Evolutionary conservation across 2,797 vertebrate species (phyloP), one percentile per base, ranked within the genome.

Genomic region (Semaprochilodus insignis): DNA sequence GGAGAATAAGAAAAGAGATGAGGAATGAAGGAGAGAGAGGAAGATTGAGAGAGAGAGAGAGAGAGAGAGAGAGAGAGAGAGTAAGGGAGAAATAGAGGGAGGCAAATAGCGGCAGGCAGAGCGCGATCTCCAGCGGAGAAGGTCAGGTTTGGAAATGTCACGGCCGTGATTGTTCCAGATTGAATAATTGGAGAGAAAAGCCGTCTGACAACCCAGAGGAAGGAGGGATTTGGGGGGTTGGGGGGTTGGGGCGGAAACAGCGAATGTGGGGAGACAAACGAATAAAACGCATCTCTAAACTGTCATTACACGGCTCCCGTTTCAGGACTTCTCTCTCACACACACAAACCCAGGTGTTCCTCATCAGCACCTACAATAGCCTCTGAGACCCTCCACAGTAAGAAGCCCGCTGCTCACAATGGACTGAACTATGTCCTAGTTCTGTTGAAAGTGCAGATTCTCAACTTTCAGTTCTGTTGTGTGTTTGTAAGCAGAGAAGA

Each of bases 111-210:
- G 87, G 83, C 84, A 76, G 71, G 81, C 85, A 80, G 83, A 87
- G 88, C 79, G 74, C 78, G 73, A 78, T 73, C 88, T 88, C 91
- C 89, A 88, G 89, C 91, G 75, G 91, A 95, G 92, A 95, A 95
- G 95, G 94, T 95, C 94, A 95, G 91, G 91, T 91, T 93, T 90
- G 86, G 87, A 95, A 95, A 95, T 95, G 95, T 95, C 94, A 95
- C 91, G 74, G 90, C 82, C 90, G 88, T 93, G 93, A 95, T 93
- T 94, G 92, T 94, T 93, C 92, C 93, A 93, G 93, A 93, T 91
- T 90, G 93, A 90, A 93, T 94, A 94, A 95, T 94, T 95, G 92
- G 91, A 94, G 90, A 91, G 87, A 87, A 88, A 91, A 93, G 83
- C 73, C 77, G 88, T 86, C 88, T 87, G 83, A 87, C 86, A 87